These are phyloP conservation scores for Etheostoma cragini DNA, from an alignment of 2,113 vertebrate genomes.

Conservation along the genomic window DNA sequence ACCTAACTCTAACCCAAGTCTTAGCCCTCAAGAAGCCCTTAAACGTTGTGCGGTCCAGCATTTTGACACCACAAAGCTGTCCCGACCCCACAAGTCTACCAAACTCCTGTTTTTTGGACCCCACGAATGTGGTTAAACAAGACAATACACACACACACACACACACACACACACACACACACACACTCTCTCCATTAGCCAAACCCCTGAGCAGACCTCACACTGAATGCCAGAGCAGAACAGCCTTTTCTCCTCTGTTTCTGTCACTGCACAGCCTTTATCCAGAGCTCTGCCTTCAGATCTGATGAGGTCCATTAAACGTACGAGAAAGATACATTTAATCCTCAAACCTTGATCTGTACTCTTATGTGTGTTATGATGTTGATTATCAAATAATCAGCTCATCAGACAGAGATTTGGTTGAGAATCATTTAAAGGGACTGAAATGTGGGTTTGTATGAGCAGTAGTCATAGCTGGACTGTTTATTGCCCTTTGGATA, in stretches of 20 bases:
- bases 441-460: no score
- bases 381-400: background rate
- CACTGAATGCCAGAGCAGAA: slow-evolving; percentile 42
- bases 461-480: no score
- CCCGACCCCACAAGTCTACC: no score
- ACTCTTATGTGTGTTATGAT: background rate
- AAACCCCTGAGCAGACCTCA: slow-evolving; percentile 43
- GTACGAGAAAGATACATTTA: background rate
- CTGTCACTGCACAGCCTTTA: background rate
- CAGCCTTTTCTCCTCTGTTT: slow-evolving; percentile 10
- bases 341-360: background rate
- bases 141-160: slow-evolving; percentile 14
- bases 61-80: no score
- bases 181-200: background rate
- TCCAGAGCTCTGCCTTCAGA: background rate
- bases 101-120: no score
- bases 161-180: slow-evolving; percentile 1
- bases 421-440: no score
- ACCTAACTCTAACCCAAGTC: no score
- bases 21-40: no score
- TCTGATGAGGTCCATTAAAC: background rate
- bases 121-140: no score
- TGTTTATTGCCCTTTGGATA: no score
- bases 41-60: no score
- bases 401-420: no score